Conservation (phyloP, 2,113 vertebrate species). For the Amazona guildingii region DNA sequence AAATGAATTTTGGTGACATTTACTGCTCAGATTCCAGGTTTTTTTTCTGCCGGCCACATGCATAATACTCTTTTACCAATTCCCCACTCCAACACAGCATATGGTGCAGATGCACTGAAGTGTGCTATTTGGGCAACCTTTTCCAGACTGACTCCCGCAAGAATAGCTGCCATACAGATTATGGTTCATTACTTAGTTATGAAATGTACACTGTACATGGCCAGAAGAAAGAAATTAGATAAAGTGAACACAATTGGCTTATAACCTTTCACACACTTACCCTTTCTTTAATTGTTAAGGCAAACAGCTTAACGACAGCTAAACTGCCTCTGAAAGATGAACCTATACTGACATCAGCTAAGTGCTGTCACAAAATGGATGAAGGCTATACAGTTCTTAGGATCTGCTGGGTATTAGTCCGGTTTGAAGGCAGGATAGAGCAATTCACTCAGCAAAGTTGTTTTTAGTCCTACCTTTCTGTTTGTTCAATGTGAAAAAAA, state of each 20-base stretch:
- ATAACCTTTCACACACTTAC: not conserved
- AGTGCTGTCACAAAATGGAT: not conserved
- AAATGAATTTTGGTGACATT: conserved; percentile 64
- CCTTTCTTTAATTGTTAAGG: not conserved
- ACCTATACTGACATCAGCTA: not conserved
- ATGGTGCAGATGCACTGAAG: not conserved
- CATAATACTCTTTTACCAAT: not conserved
- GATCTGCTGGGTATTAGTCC: not conserved
- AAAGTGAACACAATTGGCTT: not conserved
- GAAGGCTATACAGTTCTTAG: not conserved
- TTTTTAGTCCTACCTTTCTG: not conserved
- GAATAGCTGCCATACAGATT: not conserved
- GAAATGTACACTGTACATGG: not conserved
- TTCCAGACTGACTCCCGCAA: not conserved
- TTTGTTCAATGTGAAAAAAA: not conserved
- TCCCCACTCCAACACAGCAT: not conserved
- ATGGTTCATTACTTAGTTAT: not conserved
- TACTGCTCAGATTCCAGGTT: conserved; percentile 6
- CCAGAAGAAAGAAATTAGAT: not conserved
- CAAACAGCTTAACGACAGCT: not conserved
- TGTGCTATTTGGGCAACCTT: not conserved
- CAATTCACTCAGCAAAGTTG: not conserved
- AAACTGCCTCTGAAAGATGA: not conserved
- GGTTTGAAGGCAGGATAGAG: not conserved
- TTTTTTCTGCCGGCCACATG: not conserved